A percentile compares a stretch with the other conserved stretches of the same genome.
Evolutionary conservation across 2,113 vertebrate genomes (phyloP).

Genomic region (Laterallus jamaicensis): DNA sequence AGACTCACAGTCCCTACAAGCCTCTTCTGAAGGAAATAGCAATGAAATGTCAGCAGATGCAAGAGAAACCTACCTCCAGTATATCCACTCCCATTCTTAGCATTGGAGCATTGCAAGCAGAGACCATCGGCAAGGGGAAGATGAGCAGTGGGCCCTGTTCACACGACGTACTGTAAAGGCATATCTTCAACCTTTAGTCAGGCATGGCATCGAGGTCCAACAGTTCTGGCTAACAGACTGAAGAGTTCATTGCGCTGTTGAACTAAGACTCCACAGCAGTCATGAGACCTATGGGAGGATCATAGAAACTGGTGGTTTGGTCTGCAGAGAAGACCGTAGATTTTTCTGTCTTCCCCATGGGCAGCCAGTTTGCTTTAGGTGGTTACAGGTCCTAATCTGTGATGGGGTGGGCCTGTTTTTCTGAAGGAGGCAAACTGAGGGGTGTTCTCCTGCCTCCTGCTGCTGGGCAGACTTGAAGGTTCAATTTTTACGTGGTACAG

Average conservation of each 20-base stretch:
- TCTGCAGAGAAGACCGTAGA: background rate
- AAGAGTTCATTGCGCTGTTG: background rate
- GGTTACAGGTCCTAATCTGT: background rate
- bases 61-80: background rate
- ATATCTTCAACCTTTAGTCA: fast-evolving
- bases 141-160: background rate
- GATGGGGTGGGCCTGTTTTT: fast-evolving
- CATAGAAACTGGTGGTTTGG: background rate
- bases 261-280: background rate
- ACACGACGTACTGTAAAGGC: background rate
- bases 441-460: background rate
- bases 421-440: background rate
- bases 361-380: background rate
- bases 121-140: background rate
- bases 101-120: background rate
- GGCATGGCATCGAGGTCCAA: background rate
- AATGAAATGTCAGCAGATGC: background rate
- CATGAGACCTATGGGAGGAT: background rate
- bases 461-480: background rate
- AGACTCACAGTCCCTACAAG: background rate
- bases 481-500: background rate
- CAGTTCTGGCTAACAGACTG: background rate
- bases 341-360: background rate
- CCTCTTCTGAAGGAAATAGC: background rate
- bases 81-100: background rate